Evolutionary conservation across 2,797 vertebrate genomes (phyloP), one percentile per base, ranked within the genome.

Genomic region (Aselliscus stoliczkanus): DNA sequence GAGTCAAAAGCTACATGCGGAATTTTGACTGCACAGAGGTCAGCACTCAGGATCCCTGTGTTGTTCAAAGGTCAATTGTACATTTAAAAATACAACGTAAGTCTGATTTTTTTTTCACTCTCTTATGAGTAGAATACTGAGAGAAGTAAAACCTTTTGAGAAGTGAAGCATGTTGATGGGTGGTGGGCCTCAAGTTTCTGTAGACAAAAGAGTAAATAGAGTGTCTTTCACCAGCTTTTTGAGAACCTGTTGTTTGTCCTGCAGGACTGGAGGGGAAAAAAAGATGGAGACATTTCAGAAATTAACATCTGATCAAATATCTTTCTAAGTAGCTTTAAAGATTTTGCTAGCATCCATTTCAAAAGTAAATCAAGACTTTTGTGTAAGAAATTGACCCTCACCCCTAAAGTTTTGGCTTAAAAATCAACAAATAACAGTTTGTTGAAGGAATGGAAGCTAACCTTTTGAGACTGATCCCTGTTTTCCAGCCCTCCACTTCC

Each of bases 311-410:
- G n/a, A 69, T 70, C 25, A 76, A 20, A 31, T 67, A 39, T 29
- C 11, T 82, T 91, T 91, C 20, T 87, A 65, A 72, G 72, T 60
- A 82, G 15, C 82, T 69, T 75, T 76, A 18, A 90, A 86, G 64
- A 62, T 80, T 93, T 91, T 93, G 42, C 31, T 47, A 44, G 37
- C 67, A 47, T 64, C 37, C 29, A n/a, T 84, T 85, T 54, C 25
- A n/a, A 94, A 88, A 95, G 7, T 82, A 56, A 88, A 80, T 96
- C 7, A 69, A 88, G 21, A 18, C 27, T 95, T 50, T 92, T 89
- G 11, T 18, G 11, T 72, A 72, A 96, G 70, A 90, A 83, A 89
- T 27, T 82, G 34, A 52, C 50, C 34, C 56, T 67, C 44, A 21
- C 50, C 23, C 37, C 69, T 87, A 23, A 96, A 67, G 60, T 94